These are phyloP conservation scores for Poicephalus gulielmi DNA, from an alignment of 2,113 vertebrate species.

Conservation along the genomic window DNA sequence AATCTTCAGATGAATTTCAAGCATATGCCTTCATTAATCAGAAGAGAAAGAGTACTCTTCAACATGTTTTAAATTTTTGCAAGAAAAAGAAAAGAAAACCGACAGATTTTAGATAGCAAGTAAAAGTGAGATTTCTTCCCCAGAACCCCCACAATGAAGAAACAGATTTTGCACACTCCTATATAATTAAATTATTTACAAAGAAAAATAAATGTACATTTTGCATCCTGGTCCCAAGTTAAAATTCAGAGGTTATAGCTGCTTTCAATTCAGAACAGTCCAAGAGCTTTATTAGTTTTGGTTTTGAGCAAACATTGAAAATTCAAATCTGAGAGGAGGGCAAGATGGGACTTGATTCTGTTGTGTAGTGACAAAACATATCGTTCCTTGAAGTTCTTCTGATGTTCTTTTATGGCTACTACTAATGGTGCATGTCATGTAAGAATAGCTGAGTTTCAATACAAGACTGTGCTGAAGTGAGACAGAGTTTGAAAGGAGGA, in stretches of 20 bases:
- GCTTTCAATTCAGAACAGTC: not conserved
- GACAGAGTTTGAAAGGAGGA: not conserved
- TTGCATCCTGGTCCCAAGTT: not conserved
- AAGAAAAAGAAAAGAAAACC: not conserved
- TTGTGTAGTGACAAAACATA: not conserved
- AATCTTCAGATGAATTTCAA: conserved; percentile 47
- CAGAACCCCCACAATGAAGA: not conserved
- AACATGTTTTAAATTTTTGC: not conserved
- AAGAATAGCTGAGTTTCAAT: not conserved
- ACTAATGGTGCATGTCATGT: not conserved
- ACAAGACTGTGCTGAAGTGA: not conserved
- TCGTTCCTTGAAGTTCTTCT: not conserved
- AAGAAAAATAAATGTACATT: not conserved
- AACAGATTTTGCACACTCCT: not conserved
- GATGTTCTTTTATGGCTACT: not conserved
- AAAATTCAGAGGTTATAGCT: not conserved
- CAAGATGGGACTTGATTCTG: not conserved
- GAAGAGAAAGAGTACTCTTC: not conserved
- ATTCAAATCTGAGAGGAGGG: not conserved
- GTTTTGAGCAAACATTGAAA: not conserved
- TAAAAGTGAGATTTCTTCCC: not conserved
- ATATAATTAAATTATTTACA: not conserved
- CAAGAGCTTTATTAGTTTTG: not conserved
- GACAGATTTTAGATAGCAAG: not conserved
- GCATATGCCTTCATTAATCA: conserved; percentile 33